Conservation (phyloP, 2,888 invertebrate genomes). For the Merodon equestris region DNA sequence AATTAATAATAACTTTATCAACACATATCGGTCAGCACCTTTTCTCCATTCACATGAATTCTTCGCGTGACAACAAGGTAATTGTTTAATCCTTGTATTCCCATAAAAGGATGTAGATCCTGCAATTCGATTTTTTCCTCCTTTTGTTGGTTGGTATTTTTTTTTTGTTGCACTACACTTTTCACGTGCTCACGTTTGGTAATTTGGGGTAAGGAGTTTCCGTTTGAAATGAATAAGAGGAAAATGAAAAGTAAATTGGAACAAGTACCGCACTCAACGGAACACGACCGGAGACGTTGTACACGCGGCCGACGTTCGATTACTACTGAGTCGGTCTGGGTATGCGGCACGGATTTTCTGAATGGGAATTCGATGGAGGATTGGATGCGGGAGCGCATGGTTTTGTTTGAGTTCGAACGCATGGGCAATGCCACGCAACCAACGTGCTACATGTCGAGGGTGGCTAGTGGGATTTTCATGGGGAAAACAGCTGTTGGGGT, state of each 20-base stretch:
- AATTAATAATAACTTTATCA: constrained; percentile 44
- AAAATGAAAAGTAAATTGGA: constrained; percentile 23
- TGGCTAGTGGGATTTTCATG: constrained; percentile 36
- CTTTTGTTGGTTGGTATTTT: too few relatives aligned
- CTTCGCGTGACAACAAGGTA: constrained; percentile 50
- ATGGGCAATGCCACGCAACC: constrained; percentile 55
- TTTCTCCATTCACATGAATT: constrained; percentile 68
- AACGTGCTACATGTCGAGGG: constrained; percentile 57
- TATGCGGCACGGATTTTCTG: constrained; percentile 48
- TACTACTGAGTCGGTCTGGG: constrained; percentile 59
- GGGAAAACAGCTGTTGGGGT: constrained; percentile 5
- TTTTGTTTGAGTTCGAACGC: constrained; percentile 58
- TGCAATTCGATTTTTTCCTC: constrained; percentile 10
- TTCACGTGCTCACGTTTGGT: not conserved
- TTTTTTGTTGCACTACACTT: constrained; percentile 8
- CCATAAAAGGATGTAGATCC: constrained; percentile 63
- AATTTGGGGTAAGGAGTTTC: not conserved
- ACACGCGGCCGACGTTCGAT: constrained; percentile 60
- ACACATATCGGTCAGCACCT: constrained; percentile 55
- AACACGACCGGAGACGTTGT: constrained; percentile 63
- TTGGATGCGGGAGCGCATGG: constrained; percentile 62
- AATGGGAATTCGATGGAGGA: constrained; percentile 53
- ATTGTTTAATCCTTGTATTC: constrained; percentile 60
- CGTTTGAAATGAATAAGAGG: constrained; percentile 1
- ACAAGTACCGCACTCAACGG: constrained; percentile 58